Evolutionary conservation across 1,140 invertebrate genomes (phyloP).

Genomic region (Listronotus bonariensis): DNA sequence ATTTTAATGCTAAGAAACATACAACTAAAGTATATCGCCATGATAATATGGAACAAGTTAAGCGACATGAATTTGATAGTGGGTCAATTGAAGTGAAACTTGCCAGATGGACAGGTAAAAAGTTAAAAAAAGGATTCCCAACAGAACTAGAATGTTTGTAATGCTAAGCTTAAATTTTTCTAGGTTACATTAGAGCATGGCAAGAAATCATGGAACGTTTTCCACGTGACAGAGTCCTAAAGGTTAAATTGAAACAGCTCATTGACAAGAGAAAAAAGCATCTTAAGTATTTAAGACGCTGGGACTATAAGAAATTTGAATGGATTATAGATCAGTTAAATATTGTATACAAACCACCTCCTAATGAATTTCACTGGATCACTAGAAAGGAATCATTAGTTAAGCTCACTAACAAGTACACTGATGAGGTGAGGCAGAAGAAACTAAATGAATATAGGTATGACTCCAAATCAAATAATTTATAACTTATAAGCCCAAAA

Average conservation of each 20-base stretch:
- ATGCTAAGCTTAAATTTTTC: constrained; percentile 49
- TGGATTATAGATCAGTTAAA: constrained; percentile 84
- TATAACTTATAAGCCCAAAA: no score
- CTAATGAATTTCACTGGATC: constrained; percentile 65
- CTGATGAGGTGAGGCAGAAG: constrained; percentile 65
- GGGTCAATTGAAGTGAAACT: constrained; percentile 63
- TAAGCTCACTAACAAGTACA: constrained; percentile 69
- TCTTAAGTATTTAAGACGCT: constrained; percentile 68
- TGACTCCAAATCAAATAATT: no score
- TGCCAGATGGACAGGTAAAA: constrained; percentile 54
- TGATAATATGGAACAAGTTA: constrained; percentile 59
- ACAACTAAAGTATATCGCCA: constrained; percentile 53
- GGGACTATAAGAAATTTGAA: constrained; percentile 84
- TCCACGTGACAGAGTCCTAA: constrained; percentile 61
- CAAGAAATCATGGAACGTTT: constrained; percentile 59
- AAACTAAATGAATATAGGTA: constrained; percentile 68
- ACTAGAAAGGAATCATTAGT: constrained; percentile 69
- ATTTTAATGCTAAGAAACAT: constrained; percentile 58
- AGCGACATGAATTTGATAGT: constrained; percentile 61
- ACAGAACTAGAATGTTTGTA: constrained; percentile 63
- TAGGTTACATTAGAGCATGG: constrained; percentile 59
- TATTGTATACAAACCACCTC: constrained; percentile 72
- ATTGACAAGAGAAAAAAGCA: constrained; percentile 78
- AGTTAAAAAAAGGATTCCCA: not conserved
- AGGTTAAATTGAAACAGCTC: constrained; percentile 66